A percentile compares a stretch with the other conserved stretches of the same genome.
Conservation (phyloP, 2,113 vertebrate genomes). For the Clarias gariepinus region DNA sequence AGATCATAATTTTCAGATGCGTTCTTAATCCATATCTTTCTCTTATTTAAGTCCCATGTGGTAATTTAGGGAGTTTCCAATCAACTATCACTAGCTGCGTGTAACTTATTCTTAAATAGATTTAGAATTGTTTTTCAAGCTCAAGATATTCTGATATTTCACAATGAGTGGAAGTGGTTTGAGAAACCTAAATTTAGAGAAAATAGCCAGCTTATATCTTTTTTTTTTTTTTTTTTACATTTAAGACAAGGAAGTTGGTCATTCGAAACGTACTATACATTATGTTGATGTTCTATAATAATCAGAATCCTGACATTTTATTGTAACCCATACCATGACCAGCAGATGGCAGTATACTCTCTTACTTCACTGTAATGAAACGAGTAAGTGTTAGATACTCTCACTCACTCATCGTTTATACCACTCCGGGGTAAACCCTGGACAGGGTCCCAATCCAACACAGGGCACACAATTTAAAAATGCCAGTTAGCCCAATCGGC, state of each 20-base stretch:
- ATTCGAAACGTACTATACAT: background rate
- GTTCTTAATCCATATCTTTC: background rate
- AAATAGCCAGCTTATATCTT: background rate
- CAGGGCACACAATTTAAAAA: too few relatives aligned
- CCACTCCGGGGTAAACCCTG: too few relatives aligned
- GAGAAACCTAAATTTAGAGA: background rate
- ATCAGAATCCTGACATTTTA: background rate
- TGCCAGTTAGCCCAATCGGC: too few relatives aligned
- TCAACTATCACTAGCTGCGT: background rate
- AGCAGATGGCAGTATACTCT: conserved; percentile 19
- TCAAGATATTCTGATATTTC: background rate
- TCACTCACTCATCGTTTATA: too few relatives aligned
- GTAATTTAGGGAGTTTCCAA: background rate
- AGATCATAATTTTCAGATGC: background rate
- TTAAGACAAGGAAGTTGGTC: background rate
- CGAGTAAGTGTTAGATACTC: too few relatives aligned
- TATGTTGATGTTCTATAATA: background rate
- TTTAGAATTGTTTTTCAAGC: too few relatives aligned
- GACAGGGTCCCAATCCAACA: too few relatives aligned
- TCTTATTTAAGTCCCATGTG: background rate
- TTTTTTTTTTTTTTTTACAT: background rate
- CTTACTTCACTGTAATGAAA: background rate
- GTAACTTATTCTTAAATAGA: background rate
- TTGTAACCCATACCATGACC: background rate
- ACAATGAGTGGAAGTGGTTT: background rate